phyloP scores from a whole-genome alignment of 2,113 vertebrate species.

The Lipophrys pholis region DNA sequence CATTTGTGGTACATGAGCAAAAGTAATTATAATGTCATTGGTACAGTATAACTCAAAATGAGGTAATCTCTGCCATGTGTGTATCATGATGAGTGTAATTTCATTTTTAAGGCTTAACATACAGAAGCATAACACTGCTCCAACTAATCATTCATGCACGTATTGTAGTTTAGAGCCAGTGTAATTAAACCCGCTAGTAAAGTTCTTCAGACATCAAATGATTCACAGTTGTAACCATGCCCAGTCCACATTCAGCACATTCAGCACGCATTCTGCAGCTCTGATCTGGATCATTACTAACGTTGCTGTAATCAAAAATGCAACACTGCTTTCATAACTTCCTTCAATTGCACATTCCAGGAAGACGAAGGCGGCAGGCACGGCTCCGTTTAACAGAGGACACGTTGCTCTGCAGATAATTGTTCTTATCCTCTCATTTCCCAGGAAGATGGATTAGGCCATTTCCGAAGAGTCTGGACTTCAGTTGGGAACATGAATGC shows the following conservation, averaged over 20 bases:
- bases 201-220: conserved; percentile 37
- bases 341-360: conserved; percentile 63
- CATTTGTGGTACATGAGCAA: not conserved
- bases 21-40: conserved; percentile 53
- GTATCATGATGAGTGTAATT: conserved; percentile 24
- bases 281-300: conserved; percentile 64
- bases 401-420: conserved; percentile 71
- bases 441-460: conserved; percentile 80
- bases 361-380: conserved; percentile 50
- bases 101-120: conserved; percentile 4
- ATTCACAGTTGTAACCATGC: conserved; percentile 36
- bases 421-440: conserved; percentile 72
- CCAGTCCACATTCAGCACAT: not conserved
- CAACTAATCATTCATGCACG: conserved; percentile 9
- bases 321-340: conserved; percentile 52
- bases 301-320: conserved; percentile 73
- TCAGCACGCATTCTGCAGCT: conserved; percentile 24
- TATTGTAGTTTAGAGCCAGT: not conserved
- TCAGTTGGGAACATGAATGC: conserved; percentile 73
- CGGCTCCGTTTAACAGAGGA: conserved; percentile 49
- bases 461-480: conserved; percentile 64
- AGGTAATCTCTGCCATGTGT: conserved; percentile 49
- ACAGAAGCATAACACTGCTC: not conserved
- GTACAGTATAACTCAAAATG: conserved; percentile 21
- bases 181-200: conserved; percentile 19